Evolutionary conservation across 2,113 vertebrate species (phyloP).

Genomic region (Eretmodus cyanostictus): DNA sequence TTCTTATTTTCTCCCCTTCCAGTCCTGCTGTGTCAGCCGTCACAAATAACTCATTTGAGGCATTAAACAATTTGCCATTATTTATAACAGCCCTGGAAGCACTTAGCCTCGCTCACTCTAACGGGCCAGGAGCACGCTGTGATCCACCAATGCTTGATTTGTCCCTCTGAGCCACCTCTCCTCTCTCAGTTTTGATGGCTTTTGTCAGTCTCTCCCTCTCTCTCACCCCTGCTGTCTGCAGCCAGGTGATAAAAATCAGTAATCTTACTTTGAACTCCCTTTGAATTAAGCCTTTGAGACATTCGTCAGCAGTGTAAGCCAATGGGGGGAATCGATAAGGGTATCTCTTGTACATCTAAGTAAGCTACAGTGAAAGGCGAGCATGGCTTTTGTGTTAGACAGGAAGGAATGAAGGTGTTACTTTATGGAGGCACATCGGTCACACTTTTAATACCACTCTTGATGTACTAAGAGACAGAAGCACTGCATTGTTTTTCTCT

Average conservation of each 20-base stretch:
- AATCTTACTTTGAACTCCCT: conserved; percentile 70
- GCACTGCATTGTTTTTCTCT: background rate
- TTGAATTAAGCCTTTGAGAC: conserved; percentile 73
- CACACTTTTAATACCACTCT: background rate
- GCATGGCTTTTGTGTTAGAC: conserved; percentile 14
- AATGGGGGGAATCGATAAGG: conserved; percentile 61
- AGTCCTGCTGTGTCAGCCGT: conserved; percentile 45
- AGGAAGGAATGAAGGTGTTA: background rate
- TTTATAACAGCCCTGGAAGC: conserved; percentile 45
- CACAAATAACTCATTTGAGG: conserved; percentile 57
- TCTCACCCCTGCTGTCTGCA: conserved; percentile 22
- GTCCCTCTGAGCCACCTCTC: conserved; percentile 29
- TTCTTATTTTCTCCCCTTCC: background rate
- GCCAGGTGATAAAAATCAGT: conserved; percentile 72
- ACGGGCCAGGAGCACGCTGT: conserved; percentile 8
- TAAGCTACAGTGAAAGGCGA: conserved; percentile 16
- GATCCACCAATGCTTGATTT: conserved; percentile 32
- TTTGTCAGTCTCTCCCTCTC: conserved; percentile 14
- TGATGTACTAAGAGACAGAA: background rate
- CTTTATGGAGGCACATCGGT: background rate
- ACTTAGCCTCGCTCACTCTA: background rate
- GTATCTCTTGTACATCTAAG: conserved; percentile 60
- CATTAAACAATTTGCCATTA: conserved; percentile 64
- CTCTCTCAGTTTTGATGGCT: conserved; percentile 33
- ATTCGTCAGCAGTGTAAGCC: conserved; percentile 67